Evolutionary conservation across 1,140 invertebrate genomes (phyloP).

Genomic region (Palaemon carinicauda): DNA sequence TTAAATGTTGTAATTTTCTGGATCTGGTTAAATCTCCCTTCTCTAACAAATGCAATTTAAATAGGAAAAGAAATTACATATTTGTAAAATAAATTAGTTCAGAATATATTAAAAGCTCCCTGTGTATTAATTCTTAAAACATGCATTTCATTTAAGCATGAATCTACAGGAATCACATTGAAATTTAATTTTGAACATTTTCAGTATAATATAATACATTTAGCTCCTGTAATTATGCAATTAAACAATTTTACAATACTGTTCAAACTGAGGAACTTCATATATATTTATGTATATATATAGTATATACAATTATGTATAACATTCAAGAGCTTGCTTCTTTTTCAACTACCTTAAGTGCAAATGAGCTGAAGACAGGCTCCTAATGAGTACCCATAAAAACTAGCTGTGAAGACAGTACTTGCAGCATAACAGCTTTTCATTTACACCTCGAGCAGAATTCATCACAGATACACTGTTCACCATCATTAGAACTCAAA

Average conservation of each 20-base stretch:
- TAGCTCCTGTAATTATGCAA: too few relatives aligned
- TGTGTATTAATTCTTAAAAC: too few relatives aligned
- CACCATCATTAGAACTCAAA: constrained; percentile 19
- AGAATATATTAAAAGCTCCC: too few relatives aligned
- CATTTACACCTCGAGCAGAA: constrained; percentile 28
- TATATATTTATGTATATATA: too few relatives aligned
- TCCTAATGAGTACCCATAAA: not conserved
- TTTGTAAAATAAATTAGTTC: not conserved
- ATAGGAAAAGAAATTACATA: not conserved
- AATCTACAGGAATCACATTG: too few relatives aligned
- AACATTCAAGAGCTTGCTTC: not conserved
- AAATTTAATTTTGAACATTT: too few relatives aligned
- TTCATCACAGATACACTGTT: constrained; percentile 43
- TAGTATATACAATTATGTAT: not conserved
- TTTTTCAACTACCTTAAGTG: too few relatives aligned
- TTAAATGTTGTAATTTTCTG: not conserved
- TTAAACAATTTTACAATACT: too few relatives aligned
- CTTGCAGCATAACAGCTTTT: not conserved
- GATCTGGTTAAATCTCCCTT: not conserved
- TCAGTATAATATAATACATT: too few relatives aligned
- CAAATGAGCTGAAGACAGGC: too few relatives aligned
- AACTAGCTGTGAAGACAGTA: not conserved
- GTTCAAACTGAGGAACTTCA: too few relatives aligned
- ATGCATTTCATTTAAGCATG: too few relatives aligned
- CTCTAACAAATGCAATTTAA: not conserved